Conservation (phyloP, 1,140 invertebrate species). For the Eueides isabella region DNA sequence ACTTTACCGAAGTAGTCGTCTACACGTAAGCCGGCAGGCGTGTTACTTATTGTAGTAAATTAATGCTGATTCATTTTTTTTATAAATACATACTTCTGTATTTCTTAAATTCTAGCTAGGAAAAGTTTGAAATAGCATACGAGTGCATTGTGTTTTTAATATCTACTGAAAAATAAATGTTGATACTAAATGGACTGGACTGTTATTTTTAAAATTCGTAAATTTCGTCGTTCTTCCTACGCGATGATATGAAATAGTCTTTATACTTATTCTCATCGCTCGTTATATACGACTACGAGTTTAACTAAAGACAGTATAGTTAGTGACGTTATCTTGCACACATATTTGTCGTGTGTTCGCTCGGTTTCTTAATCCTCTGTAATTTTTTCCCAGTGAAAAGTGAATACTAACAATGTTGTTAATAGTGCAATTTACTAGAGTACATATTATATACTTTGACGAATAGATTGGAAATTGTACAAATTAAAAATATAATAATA, state of each 20-base stretch:
- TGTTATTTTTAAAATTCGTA: too few species aligned
- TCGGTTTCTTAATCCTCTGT: background rate
- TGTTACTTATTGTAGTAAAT: background rate
- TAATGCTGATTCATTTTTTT: background rate
- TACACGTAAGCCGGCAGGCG: background rate
- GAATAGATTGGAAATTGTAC: background rate
- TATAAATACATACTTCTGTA: too few species aligned
- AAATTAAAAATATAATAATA: background rate
- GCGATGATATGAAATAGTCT: conserved; percentile 23
- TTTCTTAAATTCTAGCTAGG: too few species aligned
- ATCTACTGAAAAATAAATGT: too few species aligned
- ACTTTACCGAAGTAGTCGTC: conserved; percentile 2
- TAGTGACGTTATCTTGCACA: conserved; percentile 20
- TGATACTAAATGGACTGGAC: too few species aligned
- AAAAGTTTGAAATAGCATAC: too few species aligned
- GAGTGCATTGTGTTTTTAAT: too few species aligned
- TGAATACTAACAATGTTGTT: too few species aligned
- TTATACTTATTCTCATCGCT: conserved; percentile 13
- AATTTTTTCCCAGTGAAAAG: background rate
- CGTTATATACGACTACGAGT: conserved; percentile 12
- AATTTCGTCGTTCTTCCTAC: conserved; percentile 11
- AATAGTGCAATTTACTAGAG: background rate
- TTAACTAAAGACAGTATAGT: conserved; percentile 21
- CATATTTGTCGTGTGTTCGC: conserved; percentile 15
- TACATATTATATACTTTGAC: background rate